A percentile compares a stretch with the other conserved stretches of the same genome.
Evolutionary conservation across 2,113 vertebrate genomes (phyloP).

Genomic region (Glaucidium brasilianum): DNA sequence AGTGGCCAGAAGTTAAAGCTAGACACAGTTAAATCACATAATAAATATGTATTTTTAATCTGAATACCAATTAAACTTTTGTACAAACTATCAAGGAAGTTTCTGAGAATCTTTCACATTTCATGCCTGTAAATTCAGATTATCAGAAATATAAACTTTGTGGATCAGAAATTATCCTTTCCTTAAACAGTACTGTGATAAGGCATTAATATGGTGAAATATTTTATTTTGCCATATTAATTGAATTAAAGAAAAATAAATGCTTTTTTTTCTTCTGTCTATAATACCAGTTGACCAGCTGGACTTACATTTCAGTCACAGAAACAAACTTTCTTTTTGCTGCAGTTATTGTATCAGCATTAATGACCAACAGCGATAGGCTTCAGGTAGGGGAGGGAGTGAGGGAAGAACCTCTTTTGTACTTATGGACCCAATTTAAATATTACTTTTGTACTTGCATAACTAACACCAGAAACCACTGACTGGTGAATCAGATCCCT

Average conservation of each 20-base stretch:
- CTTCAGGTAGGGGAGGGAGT: fast-evolving
- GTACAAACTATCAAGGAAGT: not conserved
- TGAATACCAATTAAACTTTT: not conserved
- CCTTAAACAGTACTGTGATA: not conserved
- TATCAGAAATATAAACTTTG: not conserved
- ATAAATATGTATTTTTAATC: not conserved
- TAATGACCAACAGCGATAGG: not conserved
- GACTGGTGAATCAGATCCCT: not conserved
- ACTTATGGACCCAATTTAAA: not conserved
- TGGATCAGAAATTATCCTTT: not conserved
- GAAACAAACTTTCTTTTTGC: not conserved
- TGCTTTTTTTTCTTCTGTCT: not conserved
- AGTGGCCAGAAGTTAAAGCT: not conserved
- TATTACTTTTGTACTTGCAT: not conserved
- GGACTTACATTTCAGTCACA: not conserved
- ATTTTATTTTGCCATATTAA: not conserved
- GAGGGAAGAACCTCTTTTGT: not conserved
- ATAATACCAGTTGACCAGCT: not conserved
- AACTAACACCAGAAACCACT: not conserved
- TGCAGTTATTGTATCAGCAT: not conserved
- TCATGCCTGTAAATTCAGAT: not conserved
- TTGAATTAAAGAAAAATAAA: not conserved
- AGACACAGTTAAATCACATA: not conserved
- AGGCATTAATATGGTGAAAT: not conserved
- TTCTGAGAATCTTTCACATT: not conserved